Conservation (phyloP, 2,797 vertebrate species). For the Cottoperca gobio region DNA sequence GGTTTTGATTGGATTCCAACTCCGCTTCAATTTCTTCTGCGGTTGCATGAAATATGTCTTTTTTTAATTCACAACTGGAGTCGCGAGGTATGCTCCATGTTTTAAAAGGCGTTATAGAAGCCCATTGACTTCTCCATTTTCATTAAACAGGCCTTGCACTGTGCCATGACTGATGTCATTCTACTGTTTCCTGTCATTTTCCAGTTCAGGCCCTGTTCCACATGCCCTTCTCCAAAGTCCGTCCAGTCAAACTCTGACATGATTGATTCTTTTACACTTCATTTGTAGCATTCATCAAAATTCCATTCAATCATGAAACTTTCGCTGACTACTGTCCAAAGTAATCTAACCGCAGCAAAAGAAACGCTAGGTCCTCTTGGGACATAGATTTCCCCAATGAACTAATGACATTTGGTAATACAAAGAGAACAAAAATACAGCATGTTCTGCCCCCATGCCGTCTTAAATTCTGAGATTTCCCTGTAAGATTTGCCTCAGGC, state of each 20-base stretch:
- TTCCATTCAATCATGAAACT: constrained; percentile 71
- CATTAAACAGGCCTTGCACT: constrained; percentile 70
- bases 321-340: constrained; percentile 61
- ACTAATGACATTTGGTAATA: constrained; percentile 60
- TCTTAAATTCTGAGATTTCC: background rate
- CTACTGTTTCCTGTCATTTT: constrained; percentile 79
- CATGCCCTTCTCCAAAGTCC: constrained; percentile 64
- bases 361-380: constrained; percentile 36
- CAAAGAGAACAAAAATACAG: constrained; percentile 36
- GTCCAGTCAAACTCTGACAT: constrained; percentile 66
- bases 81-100: constrained; percentile 63
- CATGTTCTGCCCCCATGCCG: background rate
- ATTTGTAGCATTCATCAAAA: constrained; percentile 77
- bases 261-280: constrained; percentile 80
- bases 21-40: constrained; percentile 65
- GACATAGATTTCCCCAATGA: constrained; percentile 54
- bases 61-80: constrained; percentile 64
- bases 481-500: constrained; percentile 15
- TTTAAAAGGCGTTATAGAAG: constrained; percentile 71
- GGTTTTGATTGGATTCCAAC: constrained; percentile 75
- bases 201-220: constrained; percentile 62
- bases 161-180: constrained; percentile 80
- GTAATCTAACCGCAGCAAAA: constrained; percentile 54
- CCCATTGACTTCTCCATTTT: constrained; percentile 73
- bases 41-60: constrained; percentile 70